Percentiles rank a stretch among this genome's conserved stretches.
Conservation (phyloP, 2,888 invertebrate genomes). For the Andrena minutula region DNA sequence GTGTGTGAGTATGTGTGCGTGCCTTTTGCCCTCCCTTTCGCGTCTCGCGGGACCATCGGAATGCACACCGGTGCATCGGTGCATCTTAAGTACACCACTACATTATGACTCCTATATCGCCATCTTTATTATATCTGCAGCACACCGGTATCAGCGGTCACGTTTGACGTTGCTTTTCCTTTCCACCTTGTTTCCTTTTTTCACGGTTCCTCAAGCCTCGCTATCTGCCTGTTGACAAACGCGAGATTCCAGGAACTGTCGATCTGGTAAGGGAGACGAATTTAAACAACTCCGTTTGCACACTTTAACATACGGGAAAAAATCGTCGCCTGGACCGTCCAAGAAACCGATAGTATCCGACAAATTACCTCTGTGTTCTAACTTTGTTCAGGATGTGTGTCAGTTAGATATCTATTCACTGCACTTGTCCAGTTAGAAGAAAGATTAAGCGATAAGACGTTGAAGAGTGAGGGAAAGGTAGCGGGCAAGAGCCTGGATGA, state of each 20-base stretch:
- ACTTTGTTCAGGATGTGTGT: too few species aligned
- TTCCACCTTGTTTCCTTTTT: constrained; percentile 59
- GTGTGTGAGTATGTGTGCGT: too few species aligned
- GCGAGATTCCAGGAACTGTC: not conserved
- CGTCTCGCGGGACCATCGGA: constrained; percentile 79
- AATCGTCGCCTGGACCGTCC: too few species aligned
- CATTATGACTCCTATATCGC: constrained; percentile 84
- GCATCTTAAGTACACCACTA: constrained; percentile 80
- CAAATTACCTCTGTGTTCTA: too few species aligned
- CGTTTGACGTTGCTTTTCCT: constrained; percentile 77
- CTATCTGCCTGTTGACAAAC: not conserved
- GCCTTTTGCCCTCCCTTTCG: constrained; percentile 38
- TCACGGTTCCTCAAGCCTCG: not conserved
- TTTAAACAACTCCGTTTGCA: not conserved
- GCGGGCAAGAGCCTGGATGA: too few species aligned
- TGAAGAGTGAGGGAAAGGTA: too few species aligned
- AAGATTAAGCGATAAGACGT: too few species aligned
- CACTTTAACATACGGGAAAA: too few species aligned
- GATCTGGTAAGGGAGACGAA: not conserved
- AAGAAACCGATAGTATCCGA: too few species aligned
- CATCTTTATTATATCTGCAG: constrained; percentile 83
- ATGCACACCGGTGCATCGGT: constrained; percentile 79
- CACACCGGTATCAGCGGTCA: constrained; percentile 72
- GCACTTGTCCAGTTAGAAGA: too few species aligned
- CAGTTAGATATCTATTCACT: too few species aligned